Conservation (phyloP, 2,113 vertebrate genomes). For the Leucopsar rothschildi region DNA sequence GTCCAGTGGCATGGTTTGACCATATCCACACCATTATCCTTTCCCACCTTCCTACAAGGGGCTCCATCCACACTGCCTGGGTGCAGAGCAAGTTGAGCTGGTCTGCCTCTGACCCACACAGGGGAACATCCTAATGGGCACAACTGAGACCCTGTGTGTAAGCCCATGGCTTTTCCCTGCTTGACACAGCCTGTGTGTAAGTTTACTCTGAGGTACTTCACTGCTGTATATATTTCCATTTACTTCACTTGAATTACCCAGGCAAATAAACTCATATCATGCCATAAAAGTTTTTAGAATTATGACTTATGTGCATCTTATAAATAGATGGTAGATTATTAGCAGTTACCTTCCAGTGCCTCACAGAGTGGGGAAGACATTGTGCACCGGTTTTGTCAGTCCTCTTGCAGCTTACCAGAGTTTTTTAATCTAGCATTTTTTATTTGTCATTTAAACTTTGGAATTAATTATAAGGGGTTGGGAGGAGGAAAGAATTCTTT, state of each 20-base stretch:
- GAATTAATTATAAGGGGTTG: neutral
- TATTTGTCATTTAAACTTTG: neutral
- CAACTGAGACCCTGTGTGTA: neutral
- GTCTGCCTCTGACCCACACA: rapidly evolving
- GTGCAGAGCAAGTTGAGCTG: neutral
- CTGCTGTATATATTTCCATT: neutral
- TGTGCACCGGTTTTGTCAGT: neutral
- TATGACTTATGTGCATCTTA: neutral
- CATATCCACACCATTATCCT: neutral
- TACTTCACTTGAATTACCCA: neutral
- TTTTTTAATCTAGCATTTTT: neutral
- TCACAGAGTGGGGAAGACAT: neutral
- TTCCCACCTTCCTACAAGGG: neutral
- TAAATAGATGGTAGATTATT: neutral
- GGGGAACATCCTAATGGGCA: neutral
- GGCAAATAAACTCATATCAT: neutral
- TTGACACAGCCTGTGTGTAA: neutral
- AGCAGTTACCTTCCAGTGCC: neutral
- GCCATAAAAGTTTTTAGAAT: neutral
- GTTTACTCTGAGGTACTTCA: neutral
- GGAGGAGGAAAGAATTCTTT: neutral
- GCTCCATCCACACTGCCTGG: neutral
- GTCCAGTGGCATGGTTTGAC: neutral
- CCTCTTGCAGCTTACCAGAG: neutral
- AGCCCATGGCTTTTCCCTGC: neutral